phyloP scores from a whole-genome alignment of 2,888 invertebrate species.

The Nemapogon koenigi region DNA sequence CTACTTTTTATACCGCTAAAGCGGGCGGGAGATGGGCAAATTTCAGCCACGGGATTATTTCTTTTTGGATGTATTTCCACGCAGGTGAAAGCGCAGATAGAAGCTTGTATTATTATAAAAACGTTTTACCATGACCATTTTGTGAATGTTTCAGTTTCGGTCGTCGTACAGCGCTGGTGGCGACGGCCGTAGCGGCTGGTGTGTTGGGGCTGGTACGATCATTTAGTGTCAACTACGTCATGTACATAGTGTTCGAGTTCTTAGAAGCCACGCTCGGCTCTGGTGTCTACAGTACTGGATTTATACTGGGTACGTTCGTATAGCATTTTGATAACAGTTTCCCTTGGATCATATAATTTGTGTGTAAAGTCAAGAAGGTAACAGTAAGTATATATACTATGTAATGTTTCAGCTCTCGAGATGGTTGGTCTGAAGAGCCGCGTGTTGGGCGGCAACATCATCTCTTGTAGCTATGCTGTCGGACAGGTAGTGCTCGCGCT shows the following conservation, averaged over 20 bases:
- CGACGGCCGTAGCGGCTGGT: constrained; percentile 60
- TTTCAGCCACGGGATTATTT: too few relatives aligned
- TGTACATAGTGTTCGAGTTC: constrained; percentile 61
- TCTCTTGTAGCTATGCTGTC: constrained; percentile 69
- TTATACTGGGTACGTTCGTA: constrained; percentile 68
- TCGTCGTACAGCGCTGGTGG: constrained; percentile 62
- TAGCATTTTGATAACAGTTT: too few relatives aligned
- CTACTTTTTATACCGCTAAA: too few relatives aligned
- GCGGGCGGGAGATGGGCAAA: too few relatives aligned
- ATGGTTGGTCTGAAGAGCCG: constrained; percentile 70
- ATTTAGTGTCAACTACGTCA: constrained; percentile 53
- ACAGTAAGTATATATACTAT: background rate
- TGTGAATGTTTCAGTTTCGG: constrained; percentile 62
- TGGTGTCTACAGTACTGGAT: constrained; percentile 64
- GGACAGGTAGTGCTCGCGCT: constrained; percentile 70
- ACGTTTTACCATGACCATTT: too few relatives aligned
- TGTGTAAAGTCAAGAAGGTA: background rate
- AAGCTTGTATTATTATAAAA: too few relatives aligned
- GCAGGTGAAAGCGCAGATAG: too few relatives aligned
- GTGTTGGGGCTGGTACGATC: constrained; percentile 60
- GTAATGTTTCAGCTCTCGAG: constrained; percentile 66
- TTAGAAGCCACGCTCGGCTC: constrained; percentile 59
- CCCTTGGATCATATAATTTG: too few relatives aligned
- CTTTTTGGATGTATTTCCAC: too few relatives aligned
- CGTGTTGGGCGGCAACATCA: constrained; percentile 70